Evolutionary conservation across 1,140 invertebrate genomes (phyloP).

Genomic region (Sycophila sp.): DNA sequence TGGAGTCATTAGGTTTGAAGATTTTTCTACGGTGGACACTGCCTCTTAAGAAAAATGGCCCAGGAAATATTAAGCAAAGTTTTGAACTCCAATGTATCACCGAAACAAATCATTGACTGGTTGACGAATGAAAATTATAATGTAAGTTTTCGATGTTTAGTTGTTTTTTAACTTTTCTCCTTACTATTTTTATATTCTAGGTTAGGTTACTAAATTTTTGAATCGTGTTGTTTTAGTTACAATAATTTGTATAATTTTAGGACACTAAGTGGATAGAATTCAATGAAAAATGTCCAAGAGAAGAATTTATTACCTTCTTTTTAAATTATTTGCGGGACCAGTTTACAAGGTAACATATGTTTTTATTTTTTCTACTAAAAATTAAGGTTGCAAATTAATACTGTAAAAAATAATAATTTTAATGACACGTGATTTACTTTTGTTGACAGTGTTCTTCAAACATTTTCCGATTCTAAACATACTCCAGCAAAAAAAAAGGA

Average conservation of each 20-base stretch:
- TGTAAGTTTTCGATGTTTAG: slow-evolving; percentile 28
- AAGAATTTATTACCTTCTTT: slow-evolving; percentile 42
- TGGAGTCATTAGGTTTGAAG: no score
- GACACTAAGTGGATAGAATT: slow-evolving; percentile 31
- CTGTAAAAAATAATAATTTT: background rate
- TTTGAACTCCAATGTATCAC: slow-evolving; percentile 41
- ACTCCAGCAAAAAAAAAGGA: slow-evolving; percentile 35
- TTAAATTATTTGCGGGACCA: slow-evolving; percentile 44
- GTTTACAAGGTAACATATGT: slow-evolving; percentile 43
- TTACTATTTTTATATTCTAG: background rate
- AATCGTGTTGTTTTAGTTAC: background rate
- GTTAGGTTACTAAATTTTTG: background rate
- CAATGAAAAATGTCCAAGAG: slow-evolving; percentile 35
- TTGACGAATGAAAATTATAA: slow-evolving; percentile 42
- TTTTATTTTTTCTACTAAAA: background rate
- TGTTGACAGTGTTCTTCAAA: slow-evolving; percentile 41
- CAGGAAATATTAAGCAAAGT: slow-evolving; percentile 42
- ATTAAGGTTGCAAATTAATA: background rate
- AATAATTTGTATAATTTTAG: slow-evolving; percentile 24
- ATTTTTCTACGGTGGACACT: no score
- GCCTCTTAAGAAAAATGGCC: slow-evolving; percentile 43
- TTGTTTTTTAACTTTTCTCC: no score
- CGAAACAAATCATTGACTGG: slow-evolving; percentile 45
- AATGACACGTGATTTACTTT: background rate
- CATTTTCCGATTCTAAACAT: slow-evolving; percentile 31